Evolutionary conservation across 2,797 vertebrate species (phyloP).

Genomic region (Okamejei kenojei): DNA sequence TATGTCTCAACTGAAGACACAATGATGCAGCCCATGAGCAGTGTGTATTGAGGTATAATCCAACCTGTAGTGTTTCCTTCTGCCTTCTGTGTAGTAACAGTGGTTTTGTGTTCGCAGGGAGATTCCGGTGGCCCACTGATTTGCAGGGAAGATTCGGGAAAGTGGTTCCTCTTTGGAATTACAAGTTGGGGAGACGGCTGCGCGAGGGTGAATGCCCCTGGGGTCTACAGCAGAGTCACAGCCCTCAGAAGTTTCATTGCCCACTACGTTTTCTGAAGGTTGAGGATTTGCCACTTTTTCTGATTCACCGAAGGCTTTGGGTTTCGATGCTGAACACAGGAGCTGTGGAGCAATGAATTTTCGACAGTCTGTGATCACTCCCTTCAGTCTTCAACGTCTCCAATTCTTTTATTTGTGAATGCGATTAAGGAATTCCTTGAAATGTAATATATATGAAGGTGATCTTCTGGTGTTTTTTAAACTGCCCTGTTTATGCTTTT

Average conservation of each 20-base stretch:
- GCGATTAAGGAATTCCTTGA: neutral
- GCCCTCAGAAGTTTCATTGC: constrained; percentile 77
- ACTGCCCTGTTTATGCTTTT: neutral
- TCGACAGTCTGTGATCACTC: neutral
- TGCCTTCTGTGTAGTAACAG: neutral
- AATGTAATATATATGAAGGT: neutral
- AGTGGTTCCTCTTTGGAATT: constrained; percentile 89
- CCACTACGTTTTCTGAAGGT: constrained; percentile 55
- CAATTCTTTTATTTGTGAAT: neutral
- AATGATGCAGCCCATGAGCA: neutral
- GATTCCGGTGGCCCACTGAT: constrained; percentile 86
- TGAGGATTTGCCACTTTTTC: neutral
- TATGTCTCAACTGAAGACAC: neutral
- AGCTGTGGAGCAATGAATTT: neutral
- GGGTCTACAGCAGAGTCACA: constrained; percentile 81
- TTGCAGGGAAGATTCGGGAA: constrained; percentile 71
- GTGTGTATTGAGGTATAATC: neutral
- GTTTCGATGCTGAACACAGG: neutral
- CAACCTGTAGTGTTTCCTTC: no score
- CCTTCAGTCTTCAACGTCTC: neutral
- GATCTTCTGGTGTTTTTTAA: neutral
- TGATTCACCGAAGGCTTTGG: neutral
- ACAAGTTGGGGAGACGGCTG: constrained; percentile 95
- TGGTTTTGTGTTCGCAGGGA: constrained; percentile 59
- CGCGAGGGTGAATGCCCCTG: constrained; percentile 74